Base-by-base conservation (phyloP, 2,888 invertebrate species). In the Drosophila differens region DNA sequence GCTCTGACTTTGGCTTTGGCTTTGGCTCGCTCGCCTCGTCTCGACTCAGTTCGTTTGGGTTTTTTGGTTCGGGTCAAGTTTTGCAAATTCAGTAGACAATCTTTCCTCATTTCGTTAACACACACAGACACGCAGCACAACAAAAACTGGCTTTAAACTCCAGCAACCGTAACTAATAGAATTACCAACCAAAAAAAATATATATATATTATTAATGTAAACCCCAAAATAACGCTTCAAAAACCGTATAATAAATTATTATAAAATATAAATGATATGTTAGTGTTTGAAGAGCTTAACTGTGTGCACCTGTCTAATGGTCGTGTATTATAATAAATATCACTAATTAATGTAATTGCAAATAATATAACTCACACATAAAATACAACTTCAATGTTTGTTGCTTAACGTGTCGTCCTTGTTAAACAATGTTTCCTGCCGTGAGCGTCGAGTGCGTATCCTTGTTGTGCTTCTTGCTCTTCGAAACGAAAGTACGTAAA, bases 101-200 rank as follows among this genome's bases (percentile, higher is more conserved):
- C 90, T 91, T 88, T 91, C 88, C 86, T 90, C 91, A 84, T 90
- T 90, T 90, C 89, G 90, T 89, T 89, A 89, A 91, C 91, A 90
- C 82, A 79, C 87, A 77, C 73, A 75, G 70, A 73, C 78, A 75
- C 79, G 79, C 82, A 76, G 85, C 82, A 85, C 83, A 76, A 62
- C 33, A 62, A 68, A 72, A 69, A 59, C 71, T 70, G 49, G 64
- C 76, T 69, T 81, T 65, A 74, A 74, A 81, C 70, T 71, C 63
- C 54, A 81, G 62, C 65, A 69, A 66, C 62, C 60, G 58, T 64
- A 71, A 63, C 68, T 69, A 74, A 73, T 76, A 70, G 41, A 30
- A 59, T 44, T 33, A 61, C 28, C 19, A 49, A 53, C 9, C 30
- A 57, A 49, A 30, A 39, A 51, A 44, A 64, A 57, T 57, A 33